phyloP scores from a whole-genome alignment of 2,113 vertebrate species.

The Acrocephalus kingi region DNA sequence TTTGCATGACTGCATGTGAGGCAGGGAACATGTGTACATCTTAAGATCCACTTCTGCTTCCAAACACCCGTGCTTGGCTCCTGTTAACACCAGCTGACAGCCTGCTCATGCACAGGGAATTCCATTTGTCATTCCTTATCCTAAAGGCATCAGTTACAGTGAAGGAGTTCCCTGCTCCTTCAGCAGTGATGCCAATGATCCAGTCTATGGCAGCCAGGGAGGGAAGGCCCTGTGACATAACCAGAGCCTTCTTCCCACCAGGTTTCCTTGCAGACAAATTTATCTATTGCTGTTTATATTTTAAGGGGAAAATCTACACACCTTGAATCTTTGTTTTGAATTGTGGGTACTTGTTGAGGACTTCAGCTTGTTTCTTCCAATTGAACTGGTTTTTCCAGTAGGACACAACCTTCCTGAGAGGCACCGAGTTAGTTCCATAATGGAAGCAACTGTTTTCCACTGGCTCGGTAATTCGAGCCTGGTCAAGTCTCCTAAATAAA shows the following conservation, averaged over 20 bases:
- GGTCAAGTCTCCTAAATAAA: conserved; percentile 73
- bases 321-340: conserved; percentile 85
- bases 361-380: conserved; percentile 79
- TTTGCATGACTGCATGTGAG: background rate
- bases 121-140: conserved; percentile 18
- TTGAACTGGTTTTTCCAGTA: conserved; percentile 80
- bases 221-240: background rate
- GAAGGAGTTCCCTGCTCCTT: background rate
- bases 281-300: background rate
- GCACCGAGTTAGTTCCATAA: conserved; percentile 71
- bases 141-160: background rate
- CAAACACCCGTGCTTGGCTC: background rate
- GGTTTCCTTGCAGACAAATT: background rate
- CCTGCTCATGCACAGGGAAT: background rate
- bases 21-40: background rate
- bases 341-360: conserved; percentile 79
- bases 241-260: background rate
- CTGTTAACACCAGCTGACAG: conserved; percentile 34
- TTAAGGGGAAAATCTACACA: background rate
- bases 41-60: background rate
- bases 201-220: background rate
- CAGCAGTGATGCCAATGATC: background rate
- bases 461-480: conserved; percentile 62
- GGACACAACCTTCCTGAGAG: conserved; percentile 72
- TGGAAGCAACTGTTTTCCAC: conserved; percentile 75